These are phyloP conservation scores for Karalla daura DNA, from an alignment of 2,797 vertebrate genomes.

Conservation along the genomic window DNA sequence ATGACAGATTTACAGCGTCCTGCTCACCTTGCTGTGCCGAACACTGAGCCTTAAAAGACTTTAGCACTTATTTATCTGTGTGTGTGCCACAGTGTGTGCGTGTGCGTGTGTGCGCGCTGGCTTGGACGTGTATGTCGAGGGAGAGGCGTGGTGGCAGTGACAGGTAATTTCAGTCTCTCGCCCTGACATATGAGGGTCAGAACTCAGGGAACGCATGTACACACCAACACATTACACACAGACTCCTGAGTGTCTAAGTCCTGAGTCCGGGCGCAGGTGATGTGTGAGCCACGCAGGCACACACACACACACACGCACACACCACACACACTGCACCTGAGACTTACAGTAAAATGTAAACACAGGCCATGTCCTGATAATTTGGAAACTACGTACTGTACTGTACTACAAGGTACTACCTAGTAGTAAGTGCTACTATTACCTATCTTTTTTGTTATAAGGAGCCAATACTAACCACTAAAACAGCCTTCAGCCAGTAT, in stretches of 20 bases:
- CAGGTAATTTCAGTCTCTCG: slow-evolving; percentile 71
- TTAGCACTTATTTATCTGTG: slow-evolving; percentile 74
- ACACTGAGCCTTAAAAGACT: slow-evolving; percentile 75
- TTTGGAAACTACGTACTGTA: too few relatives aligned
- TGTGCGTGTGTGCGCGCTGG: slow-evolving; percentile 4
- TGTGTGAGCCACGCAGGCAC: slow-evolving; percentile 10
- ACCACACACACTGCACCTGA: background rate
- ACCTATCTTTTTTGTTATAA: too few relatives aligned
- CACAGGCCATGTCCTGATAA: background rate
- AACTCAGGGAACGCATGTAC: slow-evolving; percentile 27
- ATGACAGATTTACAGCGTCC: slow-evolving; percentile 77
- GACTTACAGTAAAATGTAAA: background rate
- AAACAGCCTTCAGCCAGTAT: too few relatives aligned
- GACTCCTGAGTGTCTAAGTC: too few relatives aligned
- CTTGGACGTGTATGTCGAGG: slow-evolving; percentile 4
- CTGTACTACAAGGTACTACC: too few relatives aligned
- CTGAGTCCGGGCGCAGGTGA: slow-evolving; percentile 26
- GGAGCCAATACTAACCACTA: too few relatives aligned
- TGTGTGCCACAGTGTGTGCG: slow-evolving; percentile 13
- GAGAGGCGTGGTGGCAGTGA: slow-evolving; percentile 45
- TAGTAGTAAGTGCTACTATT: too few relatives aligned
- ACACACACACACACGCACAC: slow-evolving; percentile 7
- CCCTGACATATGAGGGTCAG: slow-evolving; percentile 63
- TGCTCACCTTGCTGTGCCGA: slow-evolving; percentile 74
- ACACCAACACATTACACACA: slow-evolving; percentile 14